Conservation (phyloP, 1,140 invertebrate genomes). For the Drosophila persimilis region DNA sequence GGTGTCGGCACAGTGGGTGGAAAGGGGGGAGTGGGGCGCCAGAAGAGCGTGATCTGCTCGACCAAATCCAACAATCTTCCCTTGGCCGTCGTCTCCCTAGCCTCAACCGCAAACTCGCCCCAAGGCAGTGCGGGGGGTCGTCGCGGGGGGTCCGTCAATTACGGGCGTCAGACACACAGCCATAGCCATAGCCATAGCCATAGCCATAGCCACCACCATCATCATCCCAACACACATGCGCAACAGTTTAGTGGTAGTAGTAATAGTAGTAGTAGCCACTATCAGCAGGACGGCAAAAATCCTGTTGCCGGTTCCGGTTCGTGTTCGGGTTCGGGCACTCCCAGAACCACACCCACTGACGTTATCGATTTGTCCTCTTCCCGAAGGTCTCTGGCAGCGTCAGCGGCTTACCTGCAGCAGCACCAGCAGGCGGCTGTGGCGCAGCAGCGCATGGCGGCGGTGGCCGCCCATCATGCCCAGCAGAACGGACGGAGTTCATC, state of each 20-base stretch:
- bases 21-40: slow-evolving; percentile 31
- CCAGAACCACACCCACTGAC: slow-evolving; percentile 73
- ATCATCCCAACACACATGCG: background rate
- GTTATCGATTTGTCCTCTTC: slow-evolving; percentile 83
- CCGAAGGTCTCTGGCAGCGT: slow-evolving; percentile 81
- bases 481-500: slow-evolving; percentile 60
- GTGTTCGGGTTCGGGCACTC: too few species aligned
- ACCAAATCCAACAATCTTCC: slow-evolving; percentile 68
- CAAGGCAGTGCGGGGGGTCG: background rate
- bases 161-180: slow-evolving; percentile 66
- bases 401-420: slow-evolving; percentile 71
- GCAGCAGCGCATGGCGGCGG: slow-evolving; percentile 60
- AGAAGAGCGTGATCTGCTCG: slow-evolving; percentile 80
- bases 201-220: slow-evolving; percentile 33
- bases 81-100: slow-evolving; percentile 59
- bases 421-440: slow-evolving; percentile 58
- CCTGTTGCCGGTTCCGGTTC: too few species aligned
- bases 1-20: background rate
- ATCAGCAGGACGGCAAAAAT: slow-evolving; percentile 38
- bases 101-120: background rate
- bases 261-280: slow-evolving; percentile 37
- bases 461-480: slow-evolving; percentile 57
- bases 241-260: slow-evolving; percentile 3
- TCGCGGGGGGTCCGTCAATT: slow-evolving; percentile 12
- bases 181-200: slow-evolving; percentile 51